Base-by-base conservation (phyloP, 2,888 invertebrate species). In the Gasteruption jaculator region DNA sequence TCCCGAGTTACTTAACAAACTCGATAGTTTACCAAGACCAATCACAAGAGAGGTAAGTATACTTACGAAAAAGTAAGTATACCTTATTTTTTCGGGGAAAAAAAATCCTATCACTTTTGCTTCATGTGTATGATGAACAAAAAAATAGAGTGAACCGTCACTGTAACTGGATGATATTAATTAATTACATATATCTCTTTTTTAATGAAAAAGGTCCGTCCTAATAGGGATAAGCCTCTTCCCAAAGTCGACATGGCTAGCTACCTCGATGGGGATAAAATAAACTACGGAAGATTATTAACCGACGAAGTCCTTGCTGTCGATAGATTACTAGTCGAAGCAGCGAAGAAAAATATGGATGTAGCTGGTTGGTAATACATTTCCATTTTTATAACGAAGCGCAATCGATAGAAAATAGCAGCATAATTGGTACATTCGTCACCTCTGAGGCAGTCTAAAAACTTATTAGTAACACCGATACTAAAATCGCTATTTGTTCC, bases 261-360 rank as follows among this genome's bases (percentile, higher is more conserved):
- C 60, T 90, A 90, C 60, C 74, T 89, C 44, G 85, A 85, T 53
- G 80, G 79, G 54, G 83, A 85, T 6, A 83, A 78, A 64, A 84
- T 91, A 32, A 86, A 90, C 68, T 90, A 83, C 71, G 86, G 85
- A 5, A 83, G 83, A 68, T 74, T 92, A 40, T 73, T 93, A 45
- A 88, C 86, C 5, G 91, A 92, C 71, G 91, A 92, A 74, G 86
- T 93, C 24, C 68, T 93, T 43, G 83, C 86, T 31, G 88, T 89
- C 1, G 94, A 94, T 65, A 78, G 84, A 56, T 75, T 86, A 46
- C 73, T 94, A 15, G 80, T 94, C 6, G 85, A 89, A 65, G 81
- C 83, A 40, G 91, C 91, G 6, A 91, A 91, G 65, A 81, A 85
- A 54, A 83, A 82, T 43, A 71, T 73, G 63, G 78, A 80, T 60